Conservation (phyloP, 2,113 vertebrate species). For the Tricholaema leucomelas region DNA sequence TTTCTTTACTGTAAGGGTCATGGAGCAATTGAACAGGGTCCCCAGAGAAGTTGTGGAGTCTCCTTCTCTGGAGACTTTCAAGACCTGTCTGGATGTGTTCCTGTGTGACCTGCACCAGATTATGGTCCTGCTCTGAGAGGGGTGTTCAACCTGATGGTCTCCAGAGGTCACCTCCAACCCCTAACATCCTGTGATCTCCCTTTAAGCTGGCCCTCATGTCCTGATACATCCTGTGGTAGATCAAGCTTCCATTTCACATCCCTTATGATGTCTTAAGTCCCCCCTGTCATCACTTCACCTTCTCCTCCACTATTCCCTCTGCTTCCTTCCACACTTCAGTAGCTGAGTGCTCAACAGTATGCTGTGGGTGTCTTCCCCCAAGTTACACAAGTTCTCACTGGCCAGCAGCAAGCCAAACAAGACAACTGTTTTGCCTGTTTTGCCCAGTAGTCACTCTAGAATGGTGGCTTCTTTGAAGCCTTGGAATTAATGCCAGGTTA, state of each 20-base stretch:
- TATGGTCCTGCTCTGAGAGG: no score
- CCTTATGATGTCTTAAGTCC: not conserved
- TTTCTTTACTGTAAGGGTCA: no score
- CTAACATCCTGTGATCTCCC: not conserved
- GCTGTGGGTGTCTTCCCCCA: not conserved
- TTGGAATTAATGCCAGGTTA: not conserved
- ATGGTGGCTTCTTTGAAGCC: not conserved
- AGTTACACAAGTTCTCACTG: not conserved
- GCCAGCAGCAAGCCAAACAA: not conserved
- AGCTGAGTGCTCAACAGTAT: accelerated
- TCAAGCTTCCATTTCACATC: not conserved
- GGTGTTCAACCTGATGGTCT: no score
- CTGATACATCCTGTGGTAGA: not conserved
- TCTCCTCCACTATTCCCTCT: not conserved
- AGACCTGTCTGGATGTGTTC: no score
- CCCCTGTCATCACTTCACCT: not conserved
- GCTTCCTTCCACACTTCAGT: not conserved
- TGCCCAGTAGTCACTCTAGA: not conserved
- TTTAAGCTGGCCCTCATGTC: not conserved
- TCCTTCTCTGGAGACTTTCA: no score
- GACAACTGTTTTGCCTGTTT: not conserved
- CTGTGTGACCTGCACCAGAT: no score
- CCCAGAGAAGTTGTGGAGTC: no score
- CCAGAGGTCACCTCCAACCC: no score
- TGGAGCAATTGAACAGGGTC: no score